Conservation (phyloP, 1,140 invertebrate species). For the Pogonomyrmex californicus region DNA sequence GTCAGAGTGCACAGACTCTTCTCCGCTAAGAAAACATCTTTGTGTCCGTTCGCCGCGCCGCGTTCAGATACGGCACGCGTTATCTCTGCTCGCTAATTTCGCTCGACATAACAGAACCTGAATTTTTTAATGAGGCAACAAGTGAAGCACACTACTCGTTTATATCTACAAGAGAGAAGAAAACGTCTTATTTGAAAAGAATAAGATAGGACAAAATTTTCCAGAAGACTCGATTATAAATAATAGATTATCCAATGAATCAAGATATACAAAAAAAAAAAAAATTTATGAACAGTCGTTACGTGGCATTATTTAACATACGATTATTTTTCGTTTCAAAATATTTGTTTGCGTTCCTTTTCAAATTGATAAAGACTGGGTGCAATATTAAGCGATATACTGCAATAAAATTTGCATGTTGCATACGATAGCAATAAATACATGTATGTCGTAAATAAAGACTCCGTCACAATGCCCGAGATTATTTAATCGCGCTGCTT, state of each 20-base stretch:
- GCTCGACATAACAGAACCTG: constrained; percentile 13
- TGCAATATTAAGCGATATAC: background rate
- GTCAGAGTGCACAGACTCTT: constrained; percentile 41
- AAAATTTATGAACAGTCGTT: background rate
- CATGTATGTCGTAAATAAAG: constrained; percentile 46
- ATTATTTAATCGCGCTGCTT: constrained; percentile 54
- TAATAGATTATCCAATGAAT: background rate
- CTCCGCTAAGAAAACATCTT: constrained; percentile 21
- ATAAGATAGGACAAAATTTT: background rate
- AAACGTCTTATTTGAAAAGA: background rate
- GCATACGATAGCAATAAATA: constrained; percentile 27
- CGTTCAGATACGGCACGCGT: constrained; percentile 34
- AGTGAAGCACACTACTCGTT: background rate
- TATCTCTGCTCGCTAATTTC: constrained; percentile 46
- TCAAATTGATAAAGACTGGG: background rate
- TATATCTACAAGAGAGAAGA: too few relatives aligned
- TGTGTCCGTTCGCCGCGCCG: background rate
- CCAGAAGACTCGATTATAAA: background rate
- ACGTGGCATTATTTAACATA: background rate
- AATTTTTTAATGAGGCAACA: constrained; percentile 14
- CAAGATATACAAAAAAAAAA: too few relatives aligned
- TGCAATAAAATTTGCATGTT: constrained; percentile 35
- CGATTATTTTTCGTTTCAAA: constrained; percentile 21
- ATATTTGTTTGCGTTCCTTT: background rate
- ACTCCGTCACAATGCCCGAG: constrained; percentile 38